Evolutionary conservation across 2,797 vertebrate species (phyloP).

Genomic region (Clarias pachynema): DNA sequence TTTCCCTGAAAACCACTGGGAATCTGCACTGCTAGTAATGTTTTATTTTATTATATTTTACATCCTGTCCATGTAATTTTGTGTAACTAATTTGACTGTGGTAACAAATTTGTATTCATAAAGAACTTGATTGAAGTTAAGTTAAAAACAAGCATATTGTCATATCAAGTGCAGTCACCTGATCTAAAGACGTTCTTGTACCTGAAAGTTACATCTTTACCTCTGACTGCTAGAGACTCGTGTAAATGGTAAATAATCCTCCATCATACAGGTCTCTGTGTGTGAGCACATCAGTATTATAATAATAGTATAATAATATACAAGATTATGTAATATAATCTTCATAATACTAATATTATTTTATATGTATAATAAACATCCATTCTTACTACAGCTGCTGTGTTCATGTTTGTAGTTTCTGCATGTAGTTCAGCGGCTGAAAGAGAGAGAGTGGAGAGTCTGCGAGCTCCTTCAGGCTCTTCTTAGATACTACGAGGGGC

Average conservation of each 20-base stretch:
- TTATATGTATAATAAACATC: no score
- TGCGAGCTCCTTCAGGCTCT: slow-evolving; percentile 90
- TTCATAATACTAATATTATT: no score
- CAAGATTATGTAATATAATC: no score
- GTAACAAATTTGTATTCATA: background rate
- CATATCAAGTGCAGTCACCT: background rate
- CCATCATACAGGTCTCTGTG: background rate
- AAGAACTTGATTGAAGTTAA: background rate
- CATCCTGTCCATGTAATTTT: background rate
- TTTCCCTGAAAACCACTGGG: background rate
- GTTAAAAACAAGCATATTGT: background rate
- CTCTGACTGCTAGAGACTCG: background rate
- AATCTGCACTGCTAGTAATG: background rate
- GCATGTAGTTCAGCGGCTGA: slow-evolving; percentile 81
- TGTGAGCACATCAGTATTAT: no score
- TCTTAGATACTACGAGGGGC: slow-evolving; percentile 85
- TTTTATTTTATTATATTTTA: background rate
- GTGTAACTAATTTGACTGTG: background rate
- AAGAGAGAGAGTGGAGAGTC: slow-evolving; percentile 84
- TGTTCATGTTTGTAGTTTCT: slow-evolving; percentile 62
- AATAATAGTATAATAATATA: background rate
- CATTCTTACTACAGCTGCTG: background rate
- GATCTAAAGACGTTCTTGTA: background rate
- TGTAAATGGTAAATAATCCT: background rate
- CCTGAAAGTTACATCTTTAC: background rate